Evolutionary conservation across 2,797 vertebrate genomes (phyloP), one percentile per base, ranked within the genome.

Genomic region (Peromyscus attwateri): DNA sequence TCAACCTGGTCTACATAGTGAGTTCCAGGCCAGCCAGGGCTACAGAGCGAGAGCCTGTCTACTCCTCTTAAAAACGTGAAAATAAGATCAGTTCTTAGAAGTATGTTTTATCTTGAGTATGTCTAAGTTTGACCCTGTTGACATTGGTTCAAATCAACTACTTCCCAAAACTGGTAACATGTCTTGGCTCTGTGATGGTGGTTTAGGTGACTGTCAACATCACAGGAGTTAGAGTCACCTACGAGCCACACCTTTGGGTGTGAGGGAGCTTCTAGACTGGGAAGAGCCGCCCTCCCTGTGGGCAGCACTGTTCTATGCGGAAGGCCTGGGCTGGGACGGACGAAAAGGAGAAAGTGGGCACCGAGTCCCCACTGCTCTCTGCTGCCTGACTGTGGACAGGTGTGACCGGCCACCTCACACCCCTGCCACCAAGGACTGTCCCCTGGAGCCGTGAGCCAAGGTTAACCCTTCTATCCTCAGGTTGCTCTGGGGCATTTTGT

Each of bases 81-180:
- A 43, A 40, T 9, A 16, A 40, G n/a, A 8, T 64, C 40, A 43
- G 43, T 64, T 83, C 40, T 46, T 46, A 66, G 66, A 66, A 84
- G 62, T 21, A 29, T 13, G 25, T 91, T 92, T 21, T 73, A 43
- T 31, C 91, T 76, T 85, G 83, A 11, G 43, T 60, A 91, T 43
- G 68, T 68, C 93, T 80, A 95, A 93, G 57, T 81, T 80, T 52
- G 46, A 81, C 81, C 40, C 29, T 37, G 52, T 66, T 88, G 70
- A 75, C 37, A 9, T 52, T 88, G 1, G 11, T 91, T 95, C 73
- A 85, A 70, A 82, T 25, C 0, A 0, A 93, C 83, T 17, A 66
- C 88, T 97, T 89, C 64, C 90, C 75, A 90, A 91, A 93, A 40
- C 49, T 46, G 27, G 17, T 0, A 1, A 68, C 77, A 64, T 4